Percentiles rank a stretch among this genome's conserved stretches.
Conservation (phyloP, 2,888 invertebrate genomes). For the Cyclophora albipunctata region DNA sequence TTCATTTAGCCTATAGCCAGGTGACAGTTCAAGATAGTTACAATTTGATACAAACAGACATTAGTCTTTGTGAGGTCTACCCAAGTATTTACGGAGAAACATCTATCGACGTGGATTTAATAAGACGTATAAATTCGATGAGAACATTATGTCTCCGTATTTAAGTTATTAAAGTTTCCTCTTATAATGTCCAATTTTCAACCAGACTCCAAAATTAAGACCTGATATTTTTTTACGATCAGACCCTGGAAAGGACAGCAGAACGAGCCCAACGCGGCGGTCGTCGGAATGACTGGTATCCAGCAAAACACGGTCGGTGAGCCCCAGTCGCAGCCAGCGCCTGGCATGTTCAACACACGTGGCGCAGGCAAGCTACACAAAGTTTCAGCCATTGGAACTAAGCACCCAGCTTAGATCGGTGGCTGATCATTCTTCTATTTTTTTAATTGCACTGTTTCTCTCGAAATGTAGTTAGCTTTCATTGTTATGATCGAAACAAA, state of each 20-base stretch:
- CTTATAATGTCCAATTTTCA: too few species aligned
- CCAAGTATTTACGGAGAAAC: too few species aligned
- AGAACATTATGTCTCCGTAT: too few species aligned
- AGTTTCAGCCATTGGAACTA: constrained; percentile 28
- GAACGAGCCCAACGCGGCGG: constrained; percentile 62
- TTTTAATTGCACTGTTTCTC: background rate
- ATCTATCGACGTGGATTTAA: too few species aligned
- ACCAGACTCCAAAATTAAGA: too few species aligned
- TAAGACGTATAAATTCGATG: too few species aligned
- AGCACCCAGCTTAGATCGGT: constrained; percentile 8
- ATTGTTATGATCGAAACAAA: too few species aligned
- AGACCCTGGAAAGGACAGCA: constrained; percentile 71
- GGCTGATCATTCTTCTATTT: constrained; percentile 15
- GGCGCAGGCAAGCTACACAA: constrained; percentile 65
- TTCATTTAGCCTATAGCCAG: too few species aligned
- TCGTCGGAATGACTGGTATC: constrained; percentile 59
- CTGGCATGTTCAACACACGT: constrained; percentile 64
- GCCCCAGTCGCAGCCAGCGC: constrained; percentile 52
- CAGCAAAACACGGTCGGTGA: constrained; percentile 57
- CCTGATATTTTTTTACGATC: background rate
- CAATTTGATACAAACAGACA: too few species aligned
- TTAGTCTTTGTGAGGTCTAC: too few species aligned
- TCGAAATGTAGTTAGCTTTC: background rate
- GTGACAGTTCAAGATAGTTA: too few species aligned
- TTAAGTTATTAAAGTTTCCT: too few species aligned